phyloP scores from a whole-genome alignment of 2,797 vertebrate species.

The Darevskia nairensis region DNA sequence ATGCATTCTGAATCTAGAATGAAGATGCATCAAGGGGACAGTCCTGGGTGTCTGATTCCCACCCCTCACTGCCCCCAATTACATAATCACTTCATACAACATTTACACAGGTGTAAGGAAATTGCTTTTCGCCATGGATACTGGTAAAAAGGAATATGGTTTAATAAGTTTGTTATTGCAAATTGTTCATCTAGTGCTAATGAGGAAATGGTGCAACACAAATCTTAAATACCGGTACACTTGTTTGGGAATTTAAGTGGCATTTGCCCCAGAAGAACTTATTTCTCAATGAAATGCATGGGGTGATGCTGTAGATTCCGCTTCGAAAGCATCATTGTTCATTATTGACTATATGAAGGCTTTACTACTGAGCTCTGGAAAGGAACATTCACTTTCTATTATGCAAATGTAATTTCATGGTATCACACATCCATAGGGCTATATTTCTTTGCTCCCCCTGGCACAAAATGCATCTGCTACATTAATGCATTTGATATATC shows the following conservation, averaged over 20 bases:
- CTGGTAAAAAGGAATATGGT: neutral
- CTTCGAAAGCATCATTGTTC: neutral
- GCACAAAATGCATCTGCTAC: conserved; percentile 67
- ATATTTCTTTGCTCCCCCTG: conserved; percentile 63
- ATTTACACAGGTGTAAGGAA: neutral
- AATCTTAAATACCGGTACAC: neutral
- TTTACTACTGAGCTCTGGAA: conserved; percentile 61
- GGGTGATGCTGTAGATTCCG: conserved; percentile 20
- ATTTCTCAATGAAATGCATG: neutral
- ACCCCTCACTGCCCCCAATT: neutral
- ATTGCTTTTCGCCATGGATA: neutral
- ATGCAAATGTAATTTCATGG: conserved; percentile 76
- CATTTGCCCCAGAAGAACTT: neutral
- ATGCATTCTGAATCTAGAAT: no score
- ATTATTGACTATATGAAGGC: conserved; percentile 64
- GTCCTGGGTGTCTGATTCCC: no score
- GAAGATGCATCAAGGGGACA: no score
- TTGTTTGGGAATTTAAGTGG: neutral
- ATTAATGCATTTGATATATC: conserved; percentile 70
- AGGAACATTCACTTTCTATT: conserved; percentile 74
- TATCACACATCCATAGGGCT: conserved; percentile 73
- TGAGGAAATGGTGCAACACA: neutral
- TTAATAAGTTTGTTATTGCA: neutral
- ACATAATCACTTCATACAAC: neutral
- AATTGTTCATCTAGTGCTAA: neutral